Evolutionary conservation across 1,140 invertebrate species (phyloP).

Genomic region (Drosophila sproati): DNA sequence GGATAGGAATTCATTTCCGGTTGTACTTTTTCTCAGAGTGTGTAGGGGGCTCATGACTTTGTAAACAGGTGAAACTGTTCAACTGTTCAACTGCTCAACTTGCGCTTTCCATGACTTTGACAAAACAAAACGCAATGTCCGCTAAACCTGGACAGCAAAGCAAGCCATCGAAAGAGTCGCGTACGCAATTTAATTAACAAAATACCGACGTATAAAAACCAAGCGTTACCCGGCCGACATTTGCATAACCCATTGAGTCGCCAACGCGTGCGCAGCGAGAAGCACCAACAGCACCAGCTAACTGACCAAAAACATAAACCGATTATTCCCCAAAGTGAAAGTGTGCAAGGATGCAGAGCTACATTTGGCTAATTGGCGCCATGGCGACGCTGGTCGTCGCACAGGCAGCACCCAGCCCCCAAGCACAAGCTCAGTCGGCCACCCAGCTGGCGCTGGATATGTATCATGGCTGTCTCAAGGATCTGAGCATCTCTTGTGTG

Average conservation of each 20-base stretch:
- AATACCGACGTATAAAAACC: conserved; percentile 83
- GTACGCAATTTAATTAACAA: conserved; percentile 82
- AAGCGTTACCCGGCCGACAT: conserved; percentile 62
- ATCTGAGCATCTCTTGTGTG: conserved; percentile 88
- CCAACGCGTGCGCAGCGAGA: conserved; percentile 68
- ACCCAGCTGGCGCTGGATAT: conserved; percentile 87
- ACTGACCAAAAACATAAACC: conserved; percentile 8
- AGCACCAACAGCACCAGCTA: background rate
- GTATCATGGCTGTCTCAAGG: conserved; percentile 88
- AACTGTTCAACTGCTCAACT: conserved; percentile 57
- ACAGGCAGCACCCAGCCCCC: conserved; percentile 48
- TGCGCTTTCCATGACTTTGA: conserved; percentile 77
- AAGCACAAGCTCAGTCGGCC: conserved; percentile 83
- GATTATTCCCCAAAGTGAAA: conserved; percentile 23
- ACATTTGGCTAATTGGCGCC: conserved; percentile 55
- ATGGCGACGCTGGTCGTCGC: conserved; percentile 52
- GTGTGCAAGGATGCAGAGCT: conserved; percentile 64
- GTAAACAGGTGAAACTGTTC: background rate
- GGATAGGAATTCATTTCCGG: too few species aligned
- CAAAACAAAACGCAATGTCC: conserved; percentile 58
- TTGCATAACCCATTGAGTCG: conserved; percentile 83
- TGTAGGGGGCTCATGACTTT: background rate
- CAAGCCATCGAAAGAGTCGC: conserved; percentile 29
- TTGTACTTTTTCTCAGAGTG: background rate
- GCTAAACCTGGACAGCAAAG: conserved; percentile 63